These are phyloP conservation scores for Nasua narica DNA, from an alignment of 2,797 vertebrate species.

Conservation along the genomic window DNA sequence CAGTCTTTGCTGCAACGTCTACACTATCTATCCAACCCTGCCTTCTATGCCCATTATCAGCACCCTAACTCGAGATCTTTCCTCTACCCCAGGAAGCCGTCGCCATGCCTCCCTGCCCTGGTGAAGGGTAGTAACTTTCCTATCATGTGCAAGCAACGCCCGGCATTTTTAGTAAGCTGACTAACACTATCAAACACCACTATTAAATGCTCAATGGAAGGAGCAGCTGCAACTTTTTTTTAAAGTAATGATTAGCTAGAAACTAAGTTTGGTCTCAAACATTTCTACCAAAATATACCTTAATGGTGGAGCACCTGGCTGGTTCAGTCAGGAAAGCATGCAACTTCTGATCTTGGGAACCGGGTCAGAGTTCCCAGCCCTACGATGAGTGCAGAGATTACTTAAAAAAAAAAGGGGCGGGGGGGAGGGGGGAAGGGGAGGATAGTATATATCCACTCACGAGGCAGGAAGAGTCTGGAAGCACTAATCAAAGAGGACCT, in stretches of 20 bases:
- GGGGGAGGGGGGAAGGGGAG: not conserved
- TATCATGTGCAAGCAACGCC: not conserved
- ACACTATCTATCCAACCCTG: no score
- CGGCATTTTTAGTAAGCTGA: not conserved
- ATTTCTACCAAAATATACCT: constrained; percentile 18
- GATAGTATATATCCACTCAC: not conserved
- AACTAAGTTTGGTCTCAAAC: not conserved
- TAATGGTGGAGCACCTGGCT: not conserved
- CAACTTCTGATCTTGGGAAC: not conserved
- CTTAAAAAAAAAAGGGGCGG: not conserved
- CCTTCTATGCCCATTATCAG: not conserved
- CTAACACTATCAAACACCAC: not conserved
- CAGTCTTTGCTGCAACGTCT: not conserved
- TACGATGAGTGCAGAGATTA: not conserved
- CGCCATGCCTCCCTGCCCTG: no score
- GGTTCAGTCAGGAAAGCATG: not conserved
- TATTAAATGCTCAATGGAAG: not conserved
- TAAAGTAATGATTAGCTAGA: not conserved
- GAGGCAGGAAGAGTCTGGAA: not conserved
- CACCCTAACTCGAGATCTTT: not conserved
- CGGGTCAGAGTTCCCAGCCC: not conserved
- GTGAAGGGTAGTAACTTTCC: not conserved
- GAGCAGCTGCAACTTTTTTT: not conserved
- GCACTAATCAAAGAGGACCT: not conserved
- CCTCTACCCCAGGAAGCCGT: not conserved